Conservation (phyloP, 2,797 vertebrate genomes). For the Florisuga fusca region DNA sequence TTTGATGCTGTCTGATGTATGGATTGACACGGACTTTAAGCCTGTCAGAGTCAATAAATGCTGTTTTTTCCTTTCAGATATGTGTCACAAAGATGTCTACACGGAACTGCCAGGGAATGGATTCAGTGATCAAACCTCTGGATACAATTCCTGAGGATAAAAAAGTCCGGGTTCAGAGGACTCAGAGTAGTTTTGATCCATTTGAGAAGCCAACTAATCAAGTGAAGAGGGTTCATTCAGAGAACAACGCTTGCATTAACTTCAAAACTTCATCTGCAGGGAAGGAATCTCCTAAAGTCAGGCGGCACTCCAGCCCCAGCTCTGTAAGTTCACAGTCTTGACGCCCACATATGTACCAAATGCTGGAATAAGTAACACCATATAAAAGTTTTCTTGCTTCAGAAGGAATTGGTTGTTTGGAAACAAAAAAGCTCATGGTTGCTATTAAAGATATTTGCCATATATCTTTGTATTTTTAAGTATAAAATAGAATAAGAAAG, state of each 20-base stretch:
- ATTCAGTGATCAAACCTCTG: conserved; percentile 95
- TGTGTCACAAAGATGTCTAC: conserved; percentile 99
- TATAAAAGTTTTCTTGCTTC: background rate
- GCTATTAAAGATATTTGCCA: background rate
- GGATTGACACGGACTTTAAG: background rate
- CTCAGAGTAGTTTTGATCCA: conserved; percentile 93
- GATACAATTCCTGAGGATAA: conserved; percentile 97
- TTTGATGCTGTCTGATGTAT: background rate
- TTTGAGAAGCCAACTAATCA: conserved; percentile 94
- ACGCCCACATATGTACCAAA: rapidly evolving
- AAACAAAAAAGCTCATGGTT: background rate
- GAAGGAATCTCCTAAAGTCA: conserved; percentile 92
- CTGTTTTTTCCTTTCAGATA: conserved; percentile 85
- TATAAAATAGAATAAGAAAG: background rate
- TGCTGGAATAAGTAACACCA: background rate
- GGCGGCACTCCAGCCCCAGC: conserved; percentile 93
- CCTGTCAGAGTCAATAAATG: background rate
- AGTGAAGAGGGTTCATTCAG: conserved; percentile 96
- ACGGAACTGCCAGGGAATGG: conserved; percentile 95
- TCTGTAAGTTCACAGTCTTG: conserved; percentile 86
- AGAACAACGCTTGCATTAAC: conserved; percentile 97
- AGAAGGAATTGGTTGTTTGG: background rate
- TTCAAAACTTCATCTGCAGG: conserved; percentile 87
- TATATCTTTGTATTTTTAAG: background rate
- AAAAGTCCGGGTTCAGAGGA: conserved; percentile 95